These are phyloP conservation scores for Cerastoderma edule DNA, from an alignment of 2,888 invertebrate genomes.

Conservation along the genomic window DNA sequence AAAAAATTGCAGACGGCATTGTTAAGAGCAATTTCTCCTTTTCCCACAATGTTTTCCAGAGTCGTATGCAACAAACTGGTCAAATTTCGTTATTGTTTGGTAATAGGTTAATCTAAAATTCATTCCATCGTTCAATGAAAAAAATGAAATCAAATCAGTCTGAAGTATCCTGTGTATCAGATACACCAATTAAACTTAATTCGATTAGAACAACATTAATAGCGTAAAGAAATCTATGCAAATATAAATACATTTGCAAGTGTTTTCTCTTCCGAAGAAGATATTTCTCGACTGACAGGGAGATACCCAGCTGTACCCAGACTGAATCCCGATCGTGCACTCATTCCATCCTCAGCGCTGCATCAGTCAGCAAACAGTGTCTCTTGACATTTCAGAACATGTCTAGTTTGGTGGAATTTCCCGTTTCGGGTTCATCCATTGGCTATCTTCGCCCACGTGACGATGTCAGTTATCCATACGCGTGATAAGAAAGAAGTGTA, in stretches of 20 bases:
- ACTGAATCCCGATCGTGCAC: constrained; percentile 59
- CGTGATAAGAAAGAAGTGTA: constrained; percentile 64
- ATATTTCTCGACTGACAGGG: constrained; percentile 45
- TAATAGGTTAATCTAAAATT: no score
- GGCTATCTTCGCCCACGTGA: constrained; percentile 60
- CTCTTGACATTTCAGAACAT: constrained; percentile 50
- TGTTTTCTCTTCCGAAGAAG: constrained; percentile 51
- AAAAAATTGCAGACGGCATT: no score
- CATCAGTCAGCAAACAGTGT: constrained; percentile 40
- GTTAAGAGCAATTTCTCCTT: no score
- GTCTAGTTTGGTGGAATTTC: constrained; percentile 57
- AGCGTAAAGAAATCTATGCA: no score
- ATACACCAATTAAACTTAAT: no score
- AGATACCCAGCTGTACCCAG: constrained; percentile 61
- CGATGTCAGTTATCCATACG: constrained; percentile 67
- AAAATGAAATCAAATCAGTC: no score
- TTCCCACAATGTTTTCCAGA: no score
- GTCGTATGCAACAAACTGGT: no score
- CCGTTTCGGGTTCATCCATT: constrained; percentile 49
- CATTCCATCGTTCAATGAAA: no score
- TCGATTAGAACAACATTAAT: no score
- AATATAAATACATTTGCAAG: constrained; percentile 7
- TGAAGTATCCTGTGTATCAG: no score
- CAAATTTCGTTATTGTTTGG: no score
- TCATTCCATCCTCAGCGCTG: constrained; percentile 46